Evolutionary conservation across 53 echinoderm and acorn worm genomes (phyloP).

Genomic region (Holothuria leucospilota): DNA sequence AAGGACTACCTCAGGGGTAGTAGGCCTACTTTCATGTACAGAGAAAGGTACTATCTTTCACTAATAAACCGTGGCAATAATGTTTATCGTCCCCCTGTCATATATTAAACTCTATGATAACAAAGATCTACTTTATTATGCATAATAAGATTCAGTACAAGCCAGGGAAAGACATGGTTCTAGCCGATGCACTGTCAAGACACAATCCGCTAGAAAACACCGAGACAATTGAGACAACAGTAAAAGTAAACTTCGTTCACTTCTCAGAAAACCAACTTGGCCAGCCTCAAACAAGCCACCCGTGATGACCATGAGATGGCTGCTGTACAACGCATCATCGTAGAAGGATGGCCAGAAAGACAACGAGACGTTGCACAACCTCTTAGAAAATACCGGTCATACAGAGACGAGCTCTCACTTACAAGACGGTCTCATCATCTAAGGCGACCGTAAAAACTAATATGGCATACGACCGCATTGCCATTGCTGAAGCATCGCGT

Average conservation of each 20-base stretch:
- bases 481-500: conserved; percentile 44
- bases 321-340: conserved; percentile 54
- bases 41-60: too few relatives aligned
- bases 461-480: too few relatives aligned
- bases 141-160: too few relatives aligned
- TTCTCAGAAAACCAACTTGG: conserved; percentile 57
- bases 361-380: too few relatives aligned
- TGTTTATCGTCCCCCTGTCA: too few relatives aligned
- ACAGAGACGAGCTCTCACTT: conserved; percentile 63
- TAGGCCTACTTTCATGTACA: too few relatives aligned
- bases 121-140: too few relatives aligned
- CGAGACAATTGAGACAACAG: conserved; percentile 13
- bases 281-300: conserved; percentile 54
- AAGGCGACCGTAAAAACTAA: too few relatives aligned
- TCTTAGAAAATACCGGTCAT: conserved; percentile 68
- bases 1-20: too few relatives aligned
- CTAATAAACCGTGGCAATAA: too few relatives aligned
- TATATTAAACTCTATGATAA: too few relatives aligned
- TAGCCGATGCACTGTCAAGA: conserved; percentile 67
- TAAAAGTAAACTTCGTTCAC: conserved; percentile 60
- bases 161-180: conserved; percentile 64
- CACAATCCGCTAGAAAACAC: conserved; percentile 50
- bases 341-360: too few relatives aligned
- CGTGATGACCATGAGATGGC: conserved; percentile 50
- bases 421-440: conserved; percentile 53